Evolutionary conservation across 2,888 invertebrate genomes (phyloP), one percentile per base, ranked within the genome.

Genomic region (Augiades crinisus): DNA sequence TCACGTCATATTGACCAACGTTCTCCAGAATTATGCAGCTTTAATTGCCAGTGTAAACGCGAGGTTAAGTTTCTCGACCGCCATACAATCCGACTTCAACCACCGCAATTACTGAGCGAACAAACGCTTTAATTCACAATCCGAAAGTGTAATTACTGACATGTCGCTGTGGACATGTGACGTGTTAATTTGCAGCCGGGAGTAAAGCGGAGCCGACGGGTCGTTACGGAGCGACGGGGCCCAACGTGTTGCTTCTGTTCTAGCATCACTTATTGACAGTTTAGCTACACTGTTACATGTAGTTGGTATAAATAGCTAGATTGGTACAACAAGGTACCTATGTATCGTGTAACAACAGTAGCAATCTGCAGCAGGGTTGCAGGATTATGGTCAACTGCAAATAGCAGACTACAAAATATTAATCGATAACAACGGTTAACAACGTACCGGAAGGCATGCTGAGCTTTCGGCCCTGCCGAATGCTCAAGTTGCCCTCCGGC

Each of bases 81-180:
- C 3, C 27, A 27, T 30, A 30, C 30, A 30, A 30, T 12, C 6
- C 12, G 12, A 37, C 27, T 16, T 27, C 27, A 19, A 58, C 55
- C 59, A 51, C 47, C 47, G 36, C 54, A 54, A 43, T 57, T 59
- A 57, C 58, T 57, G 56, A 53, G 60, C 38, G 17, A 27, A 62
- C 60, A 61, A 64, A 62, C 56, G 64, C 55, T 65, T 70, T 69
- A 67, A 68, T 69, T 60, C 59, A 60, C 59, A 61, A 64, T 68
- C 60, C 44, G 53, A 55, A 53, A 21, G 54, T 63, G 63, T 70
- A 71, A 72, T 70, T 70, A 72, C 66, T 56, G 52, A 59, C 53
- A 47, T 60, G 33, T 44, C 60, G 62, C 58, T 53, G 58, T 51
- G 57, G 37, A 56, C 54, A 47, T 50, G 44, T 50, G 50, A 53